Evolutionary conservation across 2,113 vertebrate genomes (phyloP), one percentile per base, ranked within the genome.

Genomic region (Sciurus niger): DNA sequence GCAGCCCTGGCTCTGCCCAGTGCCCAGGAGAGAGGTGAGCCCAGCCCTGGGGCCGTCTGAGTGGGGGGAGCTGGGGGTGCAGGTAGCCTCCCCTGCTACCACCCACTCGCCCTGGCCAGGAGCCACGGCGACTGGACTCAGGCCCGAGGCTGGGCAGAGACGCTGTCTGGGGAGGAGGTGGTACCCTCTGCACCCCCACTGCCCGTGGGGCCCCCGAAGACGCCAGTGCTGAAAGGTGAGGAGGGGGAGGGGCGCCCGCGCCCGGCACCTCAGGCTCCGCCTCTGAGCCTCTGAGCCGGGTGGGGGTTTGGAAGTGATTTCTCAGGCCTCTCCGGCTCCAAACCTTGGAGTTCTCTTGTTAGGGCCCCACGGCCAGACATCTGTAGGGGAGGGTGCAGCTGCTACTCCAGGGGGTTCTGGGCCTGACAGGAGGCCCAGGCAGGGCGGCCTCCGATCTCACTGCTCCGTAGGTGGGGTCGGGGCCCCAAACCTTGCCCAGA

Each of bases 151-250:
- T 55, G 97, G 94, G 97, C 95, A 0, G 97, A 97, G 68, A 65
- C 93, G 48, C 84, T 96, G 68, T 89, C 22, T 0, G 73, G 89
- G 40, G 93, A 97, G 43, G 97, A 98, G 84, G 98, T 98, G 3
- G 60, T 97, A 6, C 98, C 98, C 37, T 98, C 98, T 0, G 98
- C 98, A 25, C 98, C 98, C 0, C 98, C 98, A 0, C 94, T 98
- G 96, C 98, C 98, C 0, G 3, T 68, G 40, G 20, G 55, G 60
- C 82, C 67, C 0, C 96, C 25, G 0, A 40, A 68, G 11, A 12
- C 32, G 0, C 85, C 98, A 7, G 85, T 73, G 0, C 74, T 87
- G 18, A 97, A 67, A 98, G 98, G 98, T 99, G 86, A 98, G 2
- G 0, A 37, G 55, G 67, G 83, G 30, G 10, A 25, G 63, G 34